Percentiles rank a stretch among this genome's conserved stretches.
These are phyloP conservation scores for Coccyzus lansbergi DNA, from an alignment of 2,797 vertebrate species.

Conservation along the genomic window DNA sequence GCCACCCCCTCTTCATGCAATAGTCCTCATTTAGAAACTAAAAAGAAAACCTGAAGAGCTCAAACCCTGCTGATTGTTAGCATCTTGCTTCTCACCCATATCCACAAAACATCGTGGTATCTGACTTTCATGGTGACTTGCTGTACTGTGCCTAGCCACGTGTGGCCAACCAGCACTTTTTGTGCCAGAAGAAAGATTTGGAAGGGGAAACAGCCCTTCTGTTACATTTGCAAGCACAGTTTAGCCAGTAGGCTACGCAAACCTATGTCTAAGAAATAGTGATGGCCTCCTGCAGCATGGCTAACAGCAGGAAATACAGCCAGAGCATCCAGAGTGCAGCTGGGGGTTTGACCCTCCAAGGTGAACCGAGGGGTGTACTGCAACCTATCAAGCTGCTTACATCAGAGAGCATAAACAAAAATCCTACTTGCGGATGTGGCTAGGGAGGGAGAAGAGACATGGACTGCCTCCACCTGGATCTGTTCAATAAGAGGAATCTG, in stretches of 20 bases:
- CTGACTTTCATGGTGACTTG: background rate
- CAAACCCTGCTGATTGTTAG: background rate
- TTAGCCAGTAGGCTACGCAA: background rate
- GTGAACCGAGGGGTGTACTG: background rate
- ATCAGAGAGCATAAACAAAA: background rate
- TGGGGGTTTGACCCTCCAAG: background rate
- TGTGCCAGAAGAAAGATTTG: background rate
- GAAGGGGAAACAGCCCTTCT: background rate
- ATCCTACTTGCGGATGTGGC: accelerated
- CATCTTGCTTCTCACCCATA: background rate
- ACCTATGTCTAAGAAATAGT: background rate
- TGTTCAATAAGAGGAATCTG: background rate
- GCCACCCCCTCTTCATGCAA: background rate
- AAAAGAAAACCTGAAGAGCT: background rate
- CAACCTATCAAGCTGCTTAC: background rate
- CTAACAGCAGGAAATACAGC: background rate
- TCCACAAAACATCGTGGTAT: background rate
- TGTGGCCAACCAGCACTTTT: background rate
- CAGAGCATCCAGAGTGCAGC: background rate
- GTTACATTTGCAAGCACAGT: background rate
- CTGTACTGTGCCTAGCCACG: background rate
- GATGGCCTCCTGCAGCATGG: background rate
- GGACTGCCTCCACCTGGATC: background rate
- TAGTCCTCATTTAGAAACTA: background rate
- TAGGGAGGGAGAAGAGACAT: background rate